Conservation (phyloP, 2,113 vertebrate genomes). For the Papio anubis region DNA sequence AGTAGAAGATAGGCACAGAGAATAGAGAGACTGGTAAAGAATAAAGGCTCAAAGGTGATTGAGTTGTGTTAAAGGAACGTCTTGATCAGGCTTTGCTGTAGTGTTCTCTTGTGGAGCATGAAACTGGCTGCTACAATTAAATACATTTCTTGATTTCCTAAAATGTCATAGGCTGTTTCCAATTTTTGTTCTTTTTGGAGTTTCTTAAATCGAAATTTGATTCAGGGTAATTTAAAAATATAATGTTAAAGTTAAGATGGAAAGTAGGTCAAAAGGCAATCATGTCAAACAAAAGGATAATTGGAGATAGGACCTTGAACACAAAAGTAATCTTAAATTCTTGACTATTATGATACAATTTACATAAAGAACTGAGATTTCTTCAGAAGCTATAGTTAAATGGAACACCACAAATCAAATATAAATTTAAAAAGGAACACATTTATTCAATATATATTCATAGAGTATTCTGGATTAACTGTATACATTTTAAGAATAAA, state of each 20-base stretch:
- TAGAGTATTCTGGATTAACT: neutral
- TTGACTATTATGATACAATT: neutral
- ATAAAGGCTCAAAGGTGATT: neutral
- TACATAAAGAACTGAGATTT: neutral
- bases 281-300: neutral
- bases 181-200: neutral
- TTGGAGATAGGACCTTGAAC: neutral
- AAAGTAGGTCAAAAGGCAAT: neutral
- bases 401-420: neutral
- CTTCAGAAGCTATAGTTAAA: neutral
- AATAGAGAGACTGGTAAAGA: neutral
- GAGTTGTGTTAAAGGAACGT: neutral
- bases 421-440: neutral
- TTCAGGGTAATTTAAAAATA: neutral
- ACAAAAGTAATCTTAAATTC: neutral
- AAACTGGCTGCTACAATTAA: neutral
- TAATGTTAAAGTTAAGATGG: neutral
- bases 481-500: neutral
- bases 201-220: neutral
- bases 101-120: neutral
- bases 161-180: neutral
- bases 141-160: neutral
- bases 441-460: neutral
- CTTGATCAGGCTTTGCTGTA: neutral
- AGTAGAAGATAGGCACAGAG: neutral